phyloP scores from a whole-genome alignment of 2,888 invertebrate species.

The Argyresthia goedartella region DNA sequence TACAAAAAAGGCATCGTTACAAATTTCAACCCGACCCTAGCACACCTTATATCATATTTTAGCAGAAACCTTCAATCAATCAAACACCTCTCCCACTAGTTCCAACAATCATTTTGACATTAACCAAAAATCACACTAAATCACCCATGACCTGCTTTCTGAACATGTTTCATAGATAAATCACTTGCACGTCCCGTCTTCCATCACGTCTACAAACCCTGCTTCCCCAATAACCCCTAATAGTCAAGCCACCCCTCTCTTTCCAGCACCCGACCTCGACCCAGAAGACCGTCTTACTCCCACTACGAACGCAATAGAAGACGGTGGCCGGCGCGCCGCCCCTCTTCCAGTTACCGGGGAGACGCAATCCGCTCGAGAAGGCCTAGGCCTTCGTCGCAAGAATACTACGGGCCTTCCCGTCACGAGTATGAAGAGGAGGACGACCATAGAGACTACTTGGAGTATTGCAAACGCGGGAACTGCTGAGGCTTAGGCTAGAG shows the following conservation, averaged over 20 bases:
- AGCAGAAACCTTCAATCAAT: too few species aligned
- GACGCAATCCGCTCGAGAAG: conserved; percentile 5
- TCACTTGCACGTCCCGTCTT: too few species aligned
- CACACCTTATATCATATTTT: too few species aligned
- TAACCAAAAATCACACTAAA: too few species aligned
- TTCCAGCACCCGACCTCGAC: background rate
- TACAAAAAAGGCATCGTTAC: too few species aligned
- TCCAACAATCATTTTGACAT: too few species aligned
- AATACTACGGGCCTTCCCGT: conserved; percentile 14
- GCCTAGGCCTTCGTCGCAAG: conserved; percentile 8
- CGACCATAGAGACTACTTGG: conserved; percentile 29
- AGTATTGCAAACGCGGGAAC: conserved; percentile 21
- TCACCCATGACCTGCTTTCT: too few species aligned
- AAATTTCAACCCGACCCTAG: too few species aligned
- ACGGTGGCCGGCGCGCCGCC: conserved; percentile 13
- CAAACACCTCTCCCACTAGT: too few species aligned
- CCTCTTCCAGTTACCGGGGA: conserved; percentile 10
- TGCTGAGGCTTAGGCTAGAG: background rate
- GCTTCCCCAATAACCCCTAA: background rate
- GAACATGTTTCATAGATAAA: too few species aligned
- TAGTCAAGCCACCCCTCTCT: background rate
- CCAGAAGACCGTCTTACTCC: conserved; percentile 31
- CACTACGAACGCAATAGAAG: conserved; percentile 44
- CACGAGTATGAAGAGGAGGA: conserved; percentile 32
- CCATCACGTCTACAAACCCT: too few species aligned